Conservation (phyloP, 2,797 vertebrate species). For the Coilia nasus region DNA sequence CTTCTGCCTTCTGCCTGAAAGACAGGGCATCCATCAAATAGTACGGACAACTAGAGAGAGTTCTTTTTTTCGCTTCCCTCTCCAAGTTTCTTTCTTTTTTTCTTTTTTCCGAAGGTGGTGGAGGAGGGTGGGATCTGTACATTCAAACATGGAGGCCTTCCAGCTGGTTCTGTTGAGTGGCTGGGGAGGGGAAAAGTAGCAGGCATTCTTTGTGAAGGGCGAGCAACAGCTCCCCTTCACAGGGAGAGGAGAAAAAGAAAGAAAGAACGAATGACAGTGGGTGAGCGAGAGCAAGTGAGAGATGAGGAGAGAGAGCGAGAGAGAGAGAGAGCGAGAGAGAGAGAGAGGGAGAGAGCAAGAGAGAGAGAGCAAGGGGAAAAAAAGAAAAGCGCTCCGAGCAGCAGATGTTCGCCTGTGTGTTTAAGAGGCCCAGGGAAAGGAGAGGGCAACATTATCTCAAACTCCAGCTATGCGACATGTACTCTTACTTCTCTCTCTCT, state of each 20-base stretch:
- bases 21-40: slow-evolving; percentile 14
- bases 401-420: slow-evolving; percentile 70
- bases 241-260: neutral
- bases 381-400: slow-evolving; percentile 58
- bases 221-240: slow-evolving; percentile 56
- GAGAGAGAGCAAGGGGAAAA: neutral
- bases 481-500: slow-evolving; percentile 52
- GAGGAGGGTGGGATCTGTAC: neutral
- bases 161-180: slow-evolving; percentile 14
- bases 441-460: slow-evolving; percentile 72
- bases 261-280: neutral
- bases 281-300: neutral
- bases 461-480: slow-evolving; percentile 66
- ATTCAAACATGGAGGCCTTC: slow-evolving; percentile 22
- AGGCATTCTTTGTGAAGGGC: slow-evolving; percentile 45
- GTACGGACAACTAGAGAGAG: neutral
- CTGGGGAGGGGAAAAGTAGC: neutral
- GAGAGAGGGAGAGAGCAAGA: neutral
- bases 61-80: neutral
- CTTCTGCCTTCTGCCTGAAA: neutral
- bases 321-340: neutral
- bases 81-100: too few species aligned
- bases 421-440: slow-evolving; percentile 72
- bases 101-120: neutral
- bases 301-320: neutral